Percentiles rank a stretch among this genome's conserved stretches.
These are phyloP conservation scores for Ormyrus pomaceus DNA, from an alignment of 2,888 invertebrate genomes.

Conservation along the genomic window DNA sequence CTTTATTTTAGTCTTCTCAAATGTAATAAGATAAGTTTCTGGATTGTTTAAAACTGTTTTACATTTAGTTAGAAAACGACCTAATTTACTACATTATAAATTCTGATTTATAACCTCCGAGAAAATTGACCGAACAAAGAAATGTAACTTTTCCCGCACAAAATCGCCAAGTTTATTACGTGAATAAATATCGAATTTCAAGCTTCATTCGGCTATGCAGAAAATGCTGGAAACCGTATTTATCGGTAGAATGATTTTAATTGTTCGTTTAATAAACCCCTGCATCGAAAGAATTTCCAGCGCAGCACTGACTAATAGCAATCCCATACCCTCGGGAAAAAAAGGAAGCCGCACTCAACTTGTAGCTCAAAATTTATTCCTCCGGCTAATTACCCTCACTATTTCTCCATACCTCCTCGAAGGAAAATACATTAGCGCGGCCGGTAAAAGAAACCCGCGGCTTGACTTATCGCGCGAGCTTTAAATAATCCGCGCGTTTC, in stretches of 20 bases:
- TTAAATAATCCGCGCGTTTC: constrained; percentile 38
- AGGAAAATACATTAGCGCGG: neutral
- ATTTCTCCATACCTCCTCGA: neutral
- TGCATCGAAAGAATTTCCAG: neutral
- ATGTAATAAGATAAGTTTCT: too few relatives aligned
- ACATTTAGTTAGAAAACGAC: too few relatives aligned
- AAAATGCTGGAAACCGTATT: too few relatives aligned
- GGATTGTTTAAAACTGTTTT: too few relatives aligned
- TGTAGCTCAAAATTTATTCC: constrained; percentile 26
- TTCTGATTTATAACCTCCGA: too few relatives aligned
- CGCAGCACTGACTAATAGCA: neutral
- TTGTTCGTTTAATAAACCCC: neutral
- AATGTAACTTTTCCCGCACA: too few relatives aligned
- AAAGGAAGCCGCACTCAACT: neutral
- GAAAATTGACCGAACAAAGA: too few relatives aligned
- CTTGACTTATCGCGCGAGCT: constrained; percentile 18
- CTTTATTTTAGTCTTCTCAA: too few relatives aligned
- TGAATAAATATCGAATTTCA: too few relatives aligned
- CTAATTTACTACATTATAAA: too few relatives aligned
- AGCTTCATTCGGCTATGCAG: too few relatives aligned
- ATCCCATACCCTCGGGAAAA: neutral
- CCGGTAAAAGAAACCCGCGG: neutral
- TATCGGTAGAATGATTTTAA: neutral
- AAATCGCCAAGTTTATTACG: too few relatives aligned
- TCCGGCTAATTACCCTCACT: constrained; percentile 38